phyloP scores from a whole-genome alignment of 2,888 invertebrate species.

The Rhagium mordax region DNA sequence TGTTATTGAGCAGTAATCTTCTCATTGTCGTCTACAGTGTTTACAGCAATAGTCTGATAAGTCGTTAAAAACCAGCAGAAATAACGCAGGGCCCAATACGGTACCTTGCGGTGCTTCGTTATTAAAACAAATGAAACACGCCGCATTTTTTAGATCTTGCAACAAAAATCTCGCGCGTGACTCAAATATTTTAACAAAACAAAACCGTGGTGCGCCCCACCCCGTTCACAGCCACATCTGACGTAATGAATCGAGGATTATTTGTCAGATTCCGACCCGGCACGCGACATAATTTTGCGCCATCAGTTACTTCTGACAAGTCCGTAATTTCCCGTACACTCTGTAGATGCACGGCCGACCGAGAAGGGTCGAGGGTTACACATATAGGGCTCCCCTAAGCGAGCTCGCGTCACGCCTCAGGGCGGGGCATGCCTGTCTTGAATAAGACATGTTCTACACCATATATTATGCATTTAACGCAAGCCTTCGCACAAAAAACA shows the following conservation, averaged over 20 bases:
- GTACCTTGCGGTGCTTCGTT: too few species aligned
- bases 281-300: neutral
- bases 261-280: neutral
- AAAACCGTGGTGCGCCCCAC: too few species aligned
- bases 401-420: conserved; percentile 63
- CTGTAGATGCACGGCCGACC: conserved; percentile 28
- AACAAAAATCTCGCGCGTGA: too few species aligned
- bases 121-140: too few species aligned
- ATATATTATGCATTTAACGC: conserved; percentile 66
- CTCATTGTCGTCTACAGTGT: too few species aligned
- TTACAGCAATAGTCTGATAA: too few species aligned
- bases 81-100: too few species aligned
- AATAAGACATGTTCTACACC: conserved; percentile 66
- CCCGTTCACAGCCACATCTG: too few species aligned
- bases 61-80: too few species aligned
- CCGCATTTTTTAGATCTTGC: too few species aligned
- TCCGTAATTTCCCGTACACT: conserved; percentile 29
- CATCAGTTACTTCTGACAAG: conserved; percentile 11
- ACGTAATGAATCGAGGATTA: neutral
- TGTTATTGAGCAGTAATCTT: too few species aligned
- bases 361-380: conserved; percentile 35
- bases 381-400: conserved; percentile 52
- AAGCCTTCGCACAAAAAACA: conserved; percentile 38
- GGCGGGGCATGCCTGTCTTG: conserved; percentile 63
- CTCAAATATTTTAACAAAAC: too few species aligned